These are phyloP conservation scores for Galerucella calmariensis DNA, from an alignment of 2,888 invertebrate genomes.

Conservation along the genomic window DNA sequence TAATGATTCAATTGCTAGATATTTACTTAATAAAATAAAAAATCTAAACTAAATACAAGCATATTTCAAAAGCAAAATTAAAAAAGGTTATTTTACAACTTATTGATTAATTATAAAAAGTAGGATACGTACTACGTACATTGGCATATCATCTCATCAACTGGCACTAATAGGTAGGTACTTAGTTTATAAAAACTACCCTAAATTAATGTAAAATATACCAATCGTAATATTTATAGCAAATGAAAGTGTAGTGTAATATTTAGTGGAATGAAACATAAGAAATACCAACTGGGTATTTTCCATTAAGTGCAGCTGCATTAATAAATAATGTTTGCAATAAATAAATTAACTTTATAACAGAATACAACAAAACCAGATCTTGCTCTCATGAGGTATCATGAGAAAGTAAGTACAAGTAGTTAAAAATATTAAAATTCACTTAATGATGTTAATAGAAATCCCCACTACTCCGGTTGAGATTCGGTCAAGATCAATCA, in stretches of 20 bases:
- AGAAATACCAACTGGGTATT: conserved; percentile 27
- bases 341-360: not conserved
- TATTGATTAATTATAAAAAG: not conserved
- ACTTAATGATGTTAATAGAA: conserved; percentile 45
- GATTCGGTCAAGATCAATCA: conserved; percentile 56
- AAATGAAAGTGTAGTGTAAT: not conserved
- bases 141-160: not conserved
- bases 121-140: not conserved
- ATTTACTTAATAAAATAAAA: not conserved
- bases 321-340: not conserved
- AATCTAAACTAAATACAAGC: too few relatives aligned
- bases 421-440: conserved; percentile 36
- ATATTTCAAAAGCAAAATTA: too few relatives aligned
- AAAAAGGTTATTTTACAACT: not conserved
- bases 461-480: conserved; percentile 44
- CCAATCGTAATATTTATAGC: not conserved
- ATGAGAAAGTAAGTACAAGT: conserved; percentile 38
- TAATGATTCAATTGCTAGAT: not conserved
- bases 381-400: conserved; percentile 17
- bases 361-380: conserved; percentile 12
- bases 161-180: not conserved
- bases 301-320: conserved; percentile 21
- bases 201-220: not conserved
- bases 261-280: conserved; percentile 1
- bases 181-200: not conserved